Evolutionary conservation across 2,797 vertebrate genomes (phyloP), one percentile per base, ranked within the genome.

Genomic region (Sternotherus odoratus): DNA sequence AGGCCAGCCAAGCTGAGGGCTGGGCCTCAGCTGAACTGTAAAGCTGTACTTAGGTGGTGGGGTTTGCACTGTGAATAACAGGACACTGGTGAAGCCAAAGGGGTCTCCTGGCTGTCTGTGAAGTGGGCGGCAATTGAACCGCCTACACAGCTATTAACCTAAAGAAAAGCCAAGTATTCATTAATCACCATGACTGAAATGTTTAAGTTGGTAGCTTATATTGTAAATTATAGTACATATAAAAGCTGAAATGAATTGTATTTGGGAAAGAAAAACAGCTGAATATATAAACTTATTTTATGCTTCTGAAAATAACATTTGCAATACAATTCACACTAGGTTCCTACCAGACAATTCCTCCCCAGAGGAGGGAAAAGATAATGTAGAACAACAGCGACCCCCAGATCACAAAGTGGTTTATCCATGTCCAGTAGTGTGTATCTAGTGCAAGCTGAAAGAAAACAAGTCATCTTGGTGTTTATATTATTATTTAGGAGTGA

Each of bases 351-450:
- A 99, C 98, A 95, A 99, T 98, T 92, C 99, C 99, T 85, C 99
- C 99, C 99, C 99, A 99, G 91, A 99, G 98, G 85, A 99, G 98
- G 91, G 99, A 99, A 98, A 99, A 99, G 95, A 99, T 95, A 74
- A 99, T 97, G 60, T 99, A 99, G 98, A 99, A 99, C 12, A 99
- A 97, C 93, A 99, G 97, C 0, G 99, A 99, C 56, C 99, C 99
- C 99, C 99, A 99, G 97, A 99, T 99, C 91, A 99, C 98, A 80
- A 99, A 99, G 92, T 99, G 99, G 98, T 99, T 99, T 97, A 99
- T 99, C 99, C 99, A 99, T 0, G 99, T 99, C 99, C 99, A 99
- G 98, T 99, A 99, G 92, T 99, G 99, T 9, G 99, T 99, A 95
- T 99, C 99, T 60, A 99, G 98, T 39, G 98, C 99, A 95, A 99